Base-by-base conservation (phyloP, 64 coral and sea anemone species). In the Stichodactyla helianthus region DNA sequence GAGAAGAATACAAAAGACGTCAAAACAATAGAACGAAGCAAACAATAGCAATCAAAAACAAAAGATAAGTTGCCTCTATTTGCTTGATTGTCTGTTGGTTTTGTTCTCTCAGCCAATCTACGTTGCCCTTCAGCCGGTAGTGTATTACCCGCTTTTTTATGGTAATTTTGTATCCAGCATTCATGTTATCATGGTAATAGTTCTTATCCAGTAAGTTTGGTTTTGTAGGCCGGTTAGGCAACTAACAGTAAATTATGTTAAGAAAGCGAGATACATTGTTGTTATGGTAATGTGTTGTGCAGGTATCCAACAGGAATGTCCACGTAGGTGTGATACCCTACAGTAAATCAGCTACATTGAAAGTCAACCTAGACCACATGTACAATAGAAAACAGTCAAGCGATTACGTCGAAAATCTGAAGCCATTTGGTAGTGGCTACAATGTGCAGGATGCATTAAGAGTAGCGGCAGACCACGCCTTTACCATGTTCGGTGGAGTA, bases 311-410 rank as follows among this genome's bases (percentile, higher is more conserved):
- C 27, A 87, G 79, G 79, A 86, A 92, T 27, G 85, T 92, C 10
- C 90, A 92, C 59, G 90, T 92, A 13, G 90, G 90, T 50, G 18
- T 92, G 19, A 13, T 92, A 20, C 85, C 90, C 5, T 92, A 92
- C 59, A 87, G 90, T 51, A 52, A 9, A 14, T 55, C 85, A 35
- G 90, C 90, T 4, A 60, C 57, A 28, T 26, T 79, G 50, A 63
- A 77, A 13, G 50, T 82, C n/a, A 82, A 87, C 15, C 79, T 92
- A 8, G 53, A 92, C 22, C 85, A 82, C 35, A 78, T 87, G 50
- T 15, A 83, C 53, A 22, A 78, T 13, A 61, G 79, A 25, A 35
- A 86, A 0, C 15, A 19, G 31, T n/a, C 87, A 13, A 31, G 52
- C 11, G 22, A 55, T 5, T 67, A 51, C 15, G 77, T 79, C 0